phyloP scores from a whole-genome alignment of 2,888 invertebrate genomes.

The Lumbricus terrestris region DNA sequence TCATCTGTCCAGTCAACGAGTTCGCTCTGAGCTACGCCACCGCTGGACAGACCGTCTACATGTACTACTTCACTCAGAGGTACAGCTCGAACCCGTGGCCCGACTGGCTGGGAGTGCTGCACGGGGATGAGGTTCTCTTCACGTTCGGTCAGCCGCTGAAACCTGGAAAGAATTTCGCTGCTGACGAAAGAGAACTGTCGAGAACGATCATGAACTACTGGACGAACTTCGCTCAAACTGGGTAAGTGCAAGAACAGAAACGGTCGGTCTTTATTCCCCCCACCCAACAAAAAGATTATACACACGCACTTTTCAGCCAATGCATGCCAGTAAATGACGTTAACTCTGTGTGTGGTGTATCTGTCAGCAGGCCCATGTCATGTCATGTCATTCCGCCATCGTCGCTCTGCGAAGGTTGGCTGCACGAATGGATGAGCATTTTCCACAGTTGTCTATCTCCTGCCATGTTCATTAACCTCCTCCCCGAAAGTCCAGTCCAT shows the following conservation, averaged over 20 bases:
- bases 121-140: conserved; percentile 90
- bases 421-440: too few relatives aligned
- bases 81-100: conserved; percentile 81
- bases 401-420: too few relatives aligned
- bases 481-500: too few relatives aligned
- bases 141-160: conserved; percentile 87
- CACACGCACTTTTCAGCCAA: too few relatives aligned
- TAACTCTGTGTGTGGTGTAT: too few relatives aligned
- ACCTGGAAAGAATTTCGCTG: conserved; percentile 75
- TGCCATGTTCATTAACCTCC: too few relatives aligned
- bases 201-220: conserved; percentile 82
- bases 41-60: conserved; percentile 78
- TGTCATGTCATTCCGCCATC: too few relatives aligned
- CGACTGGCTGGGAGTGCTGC: conserved; percentile 91
- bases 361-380: too few relatives aligned
- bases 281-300: too few relatives aligned
- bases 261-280: neutral
- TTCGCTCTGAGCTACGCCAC: conserved; percentile 84
- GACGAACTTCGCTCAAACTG: conserved; percentile 52
- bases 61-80: conserved; percentile 83
- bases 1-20: conserved; percentile 91
- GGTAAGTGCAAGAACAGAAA: conserved; percentile 26
- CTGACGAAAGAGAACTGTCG: conserved; percentile 80
- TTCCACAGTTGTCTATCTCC: too few relatives aligned
- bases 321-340: too few relatives aligned